Evolutionary conservation across 2,113 vertebrate species (phyloP).

Genomic region (Python bivittatus): DNA sequence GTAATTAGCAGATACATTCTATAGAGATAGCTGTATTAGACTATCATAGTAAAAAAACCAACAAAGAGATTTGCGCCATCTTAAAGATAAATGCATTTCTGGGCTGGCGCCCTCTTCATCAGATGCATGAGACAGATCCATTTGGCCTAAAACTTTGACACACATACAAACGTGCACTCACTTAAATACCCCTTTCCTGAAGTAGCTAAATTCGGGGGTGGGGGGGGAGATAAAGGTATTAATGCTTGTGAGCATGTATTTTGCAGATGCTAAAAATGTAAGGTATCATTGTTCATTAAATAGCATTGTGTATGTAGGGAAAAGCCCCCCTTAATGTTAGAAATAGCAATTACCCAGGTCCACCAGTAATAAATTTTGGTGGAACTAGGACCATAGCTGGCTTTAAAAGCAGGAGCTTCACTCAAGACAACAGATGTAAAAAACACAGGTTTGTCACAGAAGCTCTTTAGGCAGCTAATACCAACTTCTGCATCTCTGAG

Average conservation of each 20-base stretch:
- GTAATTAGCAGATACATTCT: slow-evolving; percentile 2
- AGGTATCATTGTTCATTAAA: neutral
- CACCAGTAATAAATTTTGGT: neutral
- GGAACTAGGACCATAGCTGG: neutral
- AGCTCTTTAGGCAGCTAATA: neutral
- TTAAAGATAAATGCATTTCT: neutral
- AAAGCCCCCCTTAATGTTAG: neutral
- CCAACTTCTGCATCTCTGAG: neutral
- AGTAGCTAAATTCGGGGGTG: neutral
- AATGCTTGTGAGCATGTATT: neutral
- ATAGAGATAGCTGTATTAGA: neutral
- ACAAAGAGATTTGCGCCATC: neutral
- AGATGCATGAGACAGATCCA: neutral
- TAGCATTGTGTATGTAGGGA: too few species aligned
- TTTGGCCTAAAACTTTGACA: neutral
- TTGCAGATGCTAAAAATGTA: neutral
- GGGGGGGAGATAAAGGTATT: neutral
- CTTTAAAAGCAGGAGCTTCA: neutral
- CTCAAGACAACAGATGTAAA: neutral
- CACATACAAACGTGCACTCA: neutral
- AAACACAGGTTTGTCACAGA: neutral
- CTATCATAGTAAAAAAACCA: neutral
- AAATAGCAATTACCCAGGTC: neutral
- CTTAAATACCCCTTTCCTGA: neutral
- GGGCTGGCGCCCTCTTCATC: neutral